These are phyloP conservation scores for Littorina saxatilis DNA, from an alignment of 1,140 invertebrate species.

Conservation along the genomic window DNA sequence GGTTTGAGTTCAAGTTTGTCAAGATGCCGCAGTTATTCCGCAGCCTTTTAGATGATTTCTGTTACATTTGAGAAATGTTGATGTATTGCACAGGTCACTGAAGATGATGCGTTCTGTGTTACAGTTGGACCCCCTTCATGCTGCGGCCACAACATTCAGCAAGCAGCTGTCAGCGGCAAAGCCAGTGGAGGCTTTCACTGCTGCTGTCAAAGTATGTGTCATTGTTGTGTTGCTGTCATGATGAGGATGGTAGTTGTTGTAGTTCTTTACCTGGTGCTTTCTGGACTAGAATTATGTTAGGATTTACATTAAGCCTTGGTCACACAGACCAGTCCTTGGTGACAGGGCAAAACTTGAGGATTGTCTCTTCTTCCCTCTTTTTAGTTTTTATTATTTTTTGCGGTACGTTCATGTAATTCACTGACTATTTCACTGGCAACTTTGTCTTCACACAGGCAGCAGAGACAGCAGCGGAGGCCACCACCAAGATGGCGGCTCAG, in stretches of 20 bases:
- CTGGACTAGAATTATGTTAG: too few species aligned
- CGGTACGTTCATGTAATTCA: background rate
- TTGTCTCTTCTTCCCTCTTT: background rate
- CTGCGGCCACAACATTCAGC: constrained; percentile 52
- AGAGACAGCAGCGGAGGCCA: constrained; percentile 76
- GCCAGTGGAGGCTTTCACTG: constrained; percentile 29
- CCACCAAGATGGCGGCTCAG: constrained; percentile 79
- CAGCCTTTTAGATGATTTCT: too few species aligned
- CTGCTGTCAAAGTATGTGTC: constrained; percentile 38
- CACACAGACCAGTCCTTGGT: too few species aligned
- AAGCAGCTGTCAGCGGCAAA: background rate
- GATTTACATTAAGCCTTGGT: too few species aligned
- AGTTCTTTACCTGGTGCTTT: background rate
- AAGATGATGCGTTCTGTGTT: constrained; percentile 41
- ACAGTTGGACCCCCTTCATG: constrained; percentile 78
- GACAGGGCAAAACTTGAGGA: too few species aligned
- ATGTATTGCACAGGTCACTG: too few species aligned
- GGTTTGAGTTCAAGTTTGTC: too few species aligned
- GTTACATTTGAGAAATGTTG: too few species aligned
- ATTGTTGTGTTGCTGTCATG: too few species aligned
- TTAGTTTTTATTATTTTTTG: background rate
- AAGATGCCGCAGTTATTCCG: too few species aligned
- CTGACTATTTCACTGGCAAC: too few species aligned
- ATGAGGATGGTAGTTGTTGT: background rate
- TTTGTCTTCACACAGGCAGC: constrained; percentile 66